Evolutionary conservation across 2,797 vertebrate species (phyloP), one percentile per base, ranked within the genome.

Genomic region (Diplodus puntazzo): DNA sequence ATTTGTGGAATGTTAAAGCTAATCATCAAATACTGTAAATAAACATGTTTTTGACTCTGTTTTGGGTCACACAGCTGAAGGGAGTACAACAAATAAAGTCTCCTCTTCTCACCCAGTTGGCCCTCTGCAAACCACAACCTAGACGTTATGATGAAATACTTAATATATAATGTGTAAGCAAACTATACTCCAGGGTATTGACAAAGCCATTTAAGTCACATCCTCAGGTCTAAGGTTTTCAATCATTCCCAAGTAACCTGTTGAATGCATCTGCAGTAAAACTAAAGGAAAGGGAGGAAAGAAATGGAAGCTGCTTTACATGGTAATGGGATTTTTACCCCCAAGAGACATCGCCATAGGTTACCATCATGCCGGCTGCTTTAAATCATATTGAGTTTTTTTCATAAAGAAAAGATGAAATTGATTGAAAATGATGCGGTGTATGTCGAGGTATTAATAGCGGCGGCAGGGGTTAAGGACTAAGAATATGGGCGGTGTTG

Each of bases 361-460:
- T 79, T 77, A 79, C 18, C 43, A 88, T 90, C 80, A 83, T 21
- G 46, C 53, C 2, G 57, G 49, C 63, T 65, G 74, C 79, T 89
- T 81, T 55, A 83, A 72, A 79, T 84, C 39, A 1, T 87, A 80
- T 69, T 63, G 42, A 12, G 0, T 34, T 45, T 81, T 83, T 84
- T 82, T 76, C 50, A 64, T 60, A 14, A 4, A 1, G 54, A 34
- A 77, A 67, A 87, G 80, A 89, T 86, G 81, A 82, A 86, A 85
- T 81, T 87, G 89, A 92, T 93, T 87, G 80, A 88, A 87, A 90
- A 88, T 53, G 66, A 89, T 73, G 70, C 75, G 39, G 43, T 9
- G 54, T 64, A 55, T 5, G 25, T 61, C 69, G 59, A 17, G 39
- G 34, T 43, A 46, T 23, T 45, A 52, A 72, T 0, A 10, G 50